Evolutionary conservation across 2,888 invertebrate species (phyloP), one percentile per base, ranked within the genome.

Genomic region (Leptarthrus brevirostris): DNA sequence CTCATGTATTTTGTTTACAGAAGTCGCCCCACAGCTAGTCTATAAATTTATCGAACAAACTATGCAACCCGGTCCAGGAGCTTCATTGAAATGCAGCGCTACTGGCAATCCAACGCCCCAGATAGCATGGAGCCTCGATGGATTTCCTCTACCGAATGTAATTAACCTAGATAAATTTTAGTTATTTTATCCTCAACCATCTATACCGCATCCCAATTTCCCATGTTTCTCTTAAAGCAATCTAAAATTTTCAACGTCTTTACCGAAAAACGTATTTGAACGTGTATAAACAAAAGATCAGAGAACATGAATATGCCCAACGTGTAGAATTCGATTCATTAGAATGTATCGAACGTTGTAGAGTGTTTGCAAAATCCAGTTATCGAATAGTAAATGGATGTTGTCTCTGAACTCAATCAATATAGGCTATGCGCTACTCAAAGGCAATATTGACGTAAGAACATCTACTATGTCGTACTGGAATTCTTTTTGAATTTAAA

Each of bases 11-110:
- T 30, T 79, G 77, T 74, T 86, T 86, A 20, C 86, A 92, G 92
- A 92, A 83, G 91, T 93, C 6, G 89, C 91, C 26, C 93, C 93
- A 0, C 88, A 90, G 77, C 87, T 93, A 76, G 86, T 91, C 70
- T 92, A 92, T 84, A 91, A 90, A 81, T 92, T 92, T 84, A 91
- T 91, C 79, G 92, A 92, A 81, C 92, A 92, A 84, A 93, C 92
- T 52, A 87, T 93, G 78, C 92, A 92, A 80, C 91, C 91, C 0
- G 93, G 93, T 34, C 92, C 92, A n/a, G 89, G 91, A 18, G 91
- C 93, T 73, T 92, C 92, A 58, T 86, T 93, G 74, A 91, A 91
- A 82, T 94, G 93, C 81, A 91, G 90, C 78, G 90, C 91, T 10
- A 89, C 90, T 58, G 92, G 92, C 34, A 91, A 92, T 85, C 94